phyloP scores from a whole-genome alignment of 2,888 invertebrate genomes.

The Thyatira batis region DNA sequence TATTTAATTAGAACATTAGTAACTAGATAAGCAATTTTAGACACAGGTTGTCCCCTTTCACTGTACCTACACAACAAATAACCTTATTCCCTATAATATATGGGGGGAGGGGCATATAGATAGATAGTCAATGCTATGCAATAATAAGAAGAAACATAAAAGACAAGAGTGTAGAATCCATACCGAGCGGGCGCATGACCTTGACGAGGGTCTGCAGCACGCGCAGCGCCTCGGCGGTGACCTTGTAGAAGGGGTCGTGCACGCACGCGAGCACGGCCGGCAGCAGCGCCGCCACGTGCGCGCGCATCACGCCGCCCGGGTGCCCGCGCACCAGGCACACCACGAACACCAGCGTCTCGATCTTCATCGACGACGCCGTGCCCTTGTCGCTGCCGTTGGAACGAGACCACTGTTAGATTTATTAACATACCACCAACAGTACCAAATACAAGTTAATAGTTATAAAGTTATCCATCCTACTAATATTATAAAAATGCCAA shows the following conservation, averaged over 20 bases:
- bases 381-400: constrained; percentile 87
- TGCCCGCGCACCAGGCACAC: constrained; percentile 92
- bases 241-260: constrained; percentile 98
- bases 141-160: neutral
- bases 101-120: too few relatives aligned
- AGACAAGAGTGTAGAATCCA: constrained; percentile 24
- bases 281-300: constrained; percentile 89
- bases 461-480: too few relatives aligned
- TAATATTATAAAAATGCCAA: too few relatives aligned
- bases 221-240: constrained; percentile 96
- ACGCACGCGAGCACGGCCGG: constrained; percentile 95
- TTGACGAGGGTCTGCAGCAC: constrained; percentile 97
- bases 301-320: constrained; percentile 89
- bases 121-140: too few relatives aligned
- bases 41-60: too few relatives aligned
- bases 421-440: neutral
- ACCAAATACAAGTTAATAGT: neutral
- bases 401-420: neutral
- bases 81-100: too few relatives aligned
- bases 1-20: too few relatives aligned
- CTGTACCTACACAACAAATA: too few relatives aligned
- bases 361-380: constrained; percentile 98
- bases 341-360: constrained; percentile 96
- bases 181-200: constrained; percentile 93
- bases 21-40: too few relatives aligned